Percentiles rank a stretch among this genome's conserved stretches.
These are phyloP conservation scores for Chascanopsetta lugubris DNA, from an alignment of 2,113 vertebrate species.

Conservation along the genomic window DNA sequence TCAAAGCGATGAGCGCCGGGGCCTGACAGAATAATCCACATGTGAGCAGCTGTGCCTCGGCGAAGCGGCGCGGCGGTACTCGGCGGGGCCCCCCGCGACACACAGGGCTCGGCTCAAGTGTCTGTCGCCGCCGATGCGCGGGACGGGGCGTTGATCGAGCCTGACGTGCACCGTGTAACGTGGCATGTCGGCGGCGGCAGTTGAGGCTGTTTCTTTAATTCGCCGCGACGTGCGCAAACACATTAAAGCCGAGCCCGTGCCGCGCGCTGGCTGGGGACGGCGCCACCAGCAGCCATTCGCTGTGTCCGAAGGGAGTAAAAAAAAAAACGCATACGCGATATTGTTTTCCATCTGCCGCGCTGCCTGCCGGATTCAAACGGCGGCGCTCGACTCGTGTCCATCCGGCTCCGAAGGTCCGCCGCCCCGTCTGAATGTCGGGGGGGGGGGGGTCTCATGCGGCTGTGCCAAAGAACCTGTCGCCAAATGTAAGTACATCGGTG, in stretches of 20 bases:
- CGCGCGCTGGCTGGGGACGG: slow-evolving; percentile 12
- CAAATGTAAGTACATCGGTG: slow-evolving; percentile 71
- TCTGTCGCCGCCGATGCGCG: slow-evolving; percentile 40
- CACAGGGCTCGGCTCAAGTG: slow-evolving; percentile 44
- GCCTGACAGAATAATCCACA: slow-evolving; percentile 63
- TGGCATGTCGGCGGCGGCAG: slow-evolving; percentile 56
- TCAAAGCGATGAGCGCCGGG: slow-evolving; percentile 62
- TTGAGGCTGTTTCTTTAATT: slow-evolving; percentile 69
- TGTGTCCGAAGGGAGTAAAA: slow-evolving; percentile 46
- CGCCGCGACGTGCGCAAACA: slow-evolving; percentile 68
- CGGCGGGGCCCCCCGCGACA: slow-evolving; percentile 27
- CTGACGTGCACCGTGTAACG: slow-evolving; percentile 63
- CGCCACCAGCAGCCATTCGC: slow-evolving; percentile 7
- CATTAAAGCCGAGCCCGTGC: slow-evolving; percentile 57
- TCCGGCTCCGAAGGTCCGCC: slow-evolving; percentile 55
- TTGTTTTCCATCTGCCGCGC: slow-evolving; percentile 42
- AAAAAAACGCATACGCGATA: slow-evolving; percentile 15
- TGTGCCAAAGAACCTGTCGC: slow-evolving; percentile 60
- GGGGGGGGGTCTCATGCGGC: slow-evolving; percentile 47
- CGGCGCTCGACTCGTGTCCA: slow-evolving; percentile 47
- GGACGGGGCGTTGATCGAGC: slow-evolving; percentile 51
- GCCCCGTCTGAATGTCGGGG: slow-evolving; percentile 58
- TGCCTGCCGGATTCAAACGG: slow-evolving; percentile 55
- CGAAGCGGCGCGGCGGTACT: slow-evolving; percentile 45
- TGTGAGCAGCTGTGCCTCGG: slow-evolving; percentile 49